Evolutionary conservation across 2,113 vertebrate genomes (phyloP).

Genomic region (Bubo blakistoni): DNA sequence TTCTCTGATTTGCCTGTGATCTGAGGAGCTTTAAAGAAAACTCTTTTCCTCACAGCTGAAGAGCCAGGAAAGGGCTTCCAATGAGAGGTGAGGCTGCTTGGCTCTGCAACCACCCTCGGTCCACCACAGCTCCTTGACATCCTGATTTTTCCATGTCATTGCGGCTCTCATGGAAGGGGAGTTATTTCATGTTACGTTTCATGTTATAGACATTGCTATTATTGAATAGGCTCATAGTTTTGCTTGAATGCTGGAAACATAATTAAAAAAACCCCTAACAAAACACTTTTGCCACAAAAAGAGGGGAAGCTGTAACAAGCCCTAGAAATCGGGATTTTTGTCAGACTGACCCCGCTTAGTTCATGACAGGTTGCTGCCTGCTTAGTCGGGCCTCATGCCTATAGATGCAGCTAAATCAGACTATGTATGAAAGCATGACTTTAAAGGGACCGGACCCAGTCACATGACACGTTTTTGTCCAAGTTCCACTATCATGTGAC

Average conservation of each 20-base stretch:
- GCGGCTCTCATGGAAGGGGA: neutral
- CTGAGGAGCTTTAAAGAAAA: neutral
- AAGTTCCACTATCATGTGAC: constrained; percentile 75
- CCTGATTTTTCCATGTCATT: neutral
- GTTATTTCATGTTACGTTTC: neutral
- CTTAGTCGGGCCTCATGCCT: neutral
- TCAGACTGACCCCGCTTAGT: constrained; percentile 4
- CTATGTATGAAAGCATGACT: constrained; percentile 49
- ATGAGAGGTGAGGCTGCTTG: neutral
- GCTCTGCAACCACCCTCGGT: neutral
- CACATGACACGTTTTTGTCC: constrained; percentile 74
- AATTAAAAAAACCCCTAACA: neutral
- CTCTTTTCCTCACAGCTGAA: neutral
- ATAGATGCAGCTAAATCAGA: constrained; percentile 29
- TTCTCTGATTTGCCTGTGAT: neutral
- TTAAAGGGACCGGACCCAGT: constrained; percentile 54
- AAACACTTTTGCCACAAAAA: neutral
- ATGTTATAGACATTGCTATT: neutral
- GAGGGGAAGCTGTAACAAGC: neutral
- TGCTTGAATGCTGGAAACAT: neutral
- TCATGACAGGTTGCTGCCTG: neutral
- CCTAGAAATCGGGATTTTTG: neutral
- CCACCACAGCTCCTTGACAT: neutral
- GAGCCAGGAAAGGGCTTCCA: neutral
- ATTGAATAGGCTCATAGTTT: neutral